Evolutionary conservation across 2,797 vertebrate species (phyloP).

Genomic region (Anniella stebbinsi): DNA sequence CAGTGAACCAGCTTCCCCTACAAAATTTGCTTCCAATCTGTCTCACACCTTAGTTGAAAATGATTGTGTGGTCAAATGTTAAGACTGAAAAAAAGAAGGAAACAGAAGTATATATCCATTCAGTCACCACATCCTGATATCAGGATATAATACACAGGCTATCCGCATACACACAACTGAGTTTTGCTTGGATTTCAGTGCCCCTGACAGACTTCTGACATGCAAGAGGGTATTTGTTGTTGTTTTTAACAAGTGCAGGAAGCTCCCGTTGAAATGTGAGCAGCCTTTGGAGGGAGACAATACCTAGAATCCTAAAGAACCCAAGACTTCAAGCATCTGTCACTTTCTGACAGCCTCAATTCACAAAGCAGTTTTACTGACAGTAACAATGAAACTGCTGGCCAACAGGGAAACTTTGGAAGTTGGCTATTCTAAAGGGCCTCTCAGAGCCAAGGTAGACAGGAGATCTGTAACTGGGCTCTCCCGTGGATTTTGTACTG

Average conservation of each 20-base stretch:
- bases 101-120: background rate
- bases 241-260: constrained; percentile 7
- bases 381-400: background rate
- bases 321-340: background rate
- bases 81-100: background rate
- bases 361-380: background rate
- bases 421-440: background rate
- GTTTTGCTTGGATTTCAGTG: constrained; percentile 1
- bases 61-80: background rate
- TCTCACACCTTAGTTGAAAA: background rate
- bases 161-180: background rate
- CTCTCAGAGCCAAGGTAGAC: background rate
- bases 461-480: background rate
- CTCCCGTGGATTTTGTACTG: background rate
- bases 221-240: background rate
- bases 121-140: background rate
- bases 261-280: background rate
- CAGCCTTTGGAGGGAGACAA: background rate
- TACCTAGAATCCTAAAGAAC: background rate
- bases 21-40: constrained; percentile 8
- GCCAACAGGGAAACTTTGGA: background rate
- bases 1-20: background rate
- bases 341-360: background rate
- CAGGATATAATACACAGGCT: constrained; percentile 6
- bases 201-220: background rate